These are phyloP conservation scores for Tolypeutes matacus DNA, from an alignment of 2,797 vertebrate genomes.

Conservation along the genomic window DNA sequence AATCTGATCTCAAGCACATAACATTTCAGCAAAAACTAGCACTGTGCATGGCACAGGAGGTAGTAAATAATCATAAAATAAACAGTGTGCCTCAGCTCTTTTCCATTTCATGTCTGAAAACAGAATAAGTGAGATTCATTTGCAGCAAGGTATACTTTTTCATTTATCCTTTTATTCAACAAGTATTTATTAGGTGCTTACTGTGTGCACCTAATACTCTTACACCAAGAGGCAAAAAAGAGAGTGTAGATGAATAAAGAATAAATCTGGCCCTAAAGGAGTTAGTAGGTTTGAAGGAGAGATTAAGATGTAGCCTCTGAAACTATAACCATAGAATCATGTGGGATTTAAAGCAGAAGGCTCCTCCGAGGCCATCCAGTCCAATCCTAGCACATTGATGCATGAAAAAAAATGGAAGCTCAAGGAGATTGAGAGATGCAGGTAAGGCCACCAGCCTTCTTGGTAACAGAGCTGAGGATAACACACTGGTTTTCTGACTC, in stretches of 20 bases:
- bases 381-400: background rate
- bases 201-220: background rate
- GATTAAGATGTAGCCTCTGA: background rate
- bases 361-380: rapidly evolving
- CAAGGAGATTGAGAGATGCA: rapidly evolving
- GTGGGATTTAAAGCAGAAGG: background rate
- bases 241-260: background rate
- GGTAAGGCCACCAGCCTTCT: background rate
- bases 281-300: background rate
- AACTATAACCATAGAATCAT: background rate
- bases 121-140: background rate
- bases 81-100: rapidly evolving
- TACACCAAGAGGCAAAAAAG: background rate
- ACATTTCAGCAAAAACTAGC: background rate
- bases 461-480: background rate
- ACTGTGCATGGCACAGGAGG: rapidly evolving
- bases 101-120: background rate
- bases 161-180: background rate
- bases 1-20: rapidly evolving
- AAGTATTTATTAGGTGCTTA: background rate
- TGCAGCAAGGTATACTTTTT: background rate
- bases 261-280: background rate
- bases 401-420: background rate
- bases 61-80: background rate
- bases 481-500: rapidly evolving